phyloP scores from a whole-genome alignment of 2,888 invertebrate genomes.

The Xylocampa areola region DNA sequence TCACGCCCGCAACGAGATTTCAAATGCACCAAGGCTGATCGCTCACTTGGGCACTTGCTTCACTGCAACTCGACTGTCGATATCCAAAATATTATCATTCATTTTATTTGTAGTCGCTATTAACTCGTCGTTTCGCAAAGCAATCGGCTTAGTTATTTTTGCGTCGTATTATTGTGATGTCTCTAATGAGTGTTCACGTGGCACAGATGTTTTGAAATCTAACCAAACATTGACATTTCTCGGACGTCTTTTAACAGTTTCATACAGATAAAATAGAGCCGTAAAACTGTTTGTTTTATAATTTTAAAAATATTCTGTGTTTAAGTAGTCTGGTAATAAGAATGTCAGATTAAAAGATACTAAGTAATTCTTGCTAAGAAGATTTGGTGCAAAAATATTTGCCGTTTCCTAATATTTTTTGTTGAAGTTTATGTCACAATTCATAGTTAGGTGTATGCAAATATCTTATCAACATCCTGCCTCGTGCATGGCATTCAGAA shows the following conservation, averaged over 20 bases:
- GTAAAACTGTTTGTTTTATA: conserved; percentile 3
- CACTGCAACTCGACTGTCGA: conserved; percentile 48
- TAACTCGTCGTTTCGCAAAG: conserved; percentile 28
- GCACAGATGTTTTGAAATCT: conserved; percentile 10
- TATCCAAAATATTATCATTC: conserved; percentile 53
- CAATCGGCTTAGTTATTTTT: conserved; percentile 28
- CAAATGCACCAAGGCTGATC: conserved; percentile 74
- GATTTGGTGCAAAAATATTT: conserved; percentile 16
- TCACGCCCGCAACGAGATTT: conserved; percentile 77
- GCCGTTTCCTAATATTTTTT: conserved; percentile 41
- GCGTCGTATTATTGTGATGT: conserved; percentile 19
- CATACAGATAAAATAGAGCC: background rate
- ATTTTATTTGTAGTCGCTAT: conserved; percentile 41
- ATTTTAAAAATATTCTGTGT: background rate
- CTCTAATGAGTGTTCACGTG: conserved; percentile 7
- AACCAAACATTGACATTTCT: conserved; percentile 14
- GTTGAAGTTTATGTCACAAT: conserved; percentile 51
- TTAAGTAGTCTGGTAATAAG: background rate
- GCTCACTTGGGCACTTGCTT: conserved; percentile 62
- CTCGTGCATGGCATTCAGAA: conserved; percentile 78
- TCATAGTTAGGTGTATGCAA: conserved; percentile 76
- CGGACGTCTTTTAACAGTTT: background rate
- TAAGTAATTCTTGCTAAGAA: too few species aligned
- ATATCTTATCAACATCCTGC: conserved; percentile 85
- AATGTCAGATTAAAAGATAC: background rate